Evolutionary conservation across 2,888 invertebrate genomes (phyloP), one percentile per base, ranked within the genome.

Genomic region (Megastigmus dorsalis): DNA sequence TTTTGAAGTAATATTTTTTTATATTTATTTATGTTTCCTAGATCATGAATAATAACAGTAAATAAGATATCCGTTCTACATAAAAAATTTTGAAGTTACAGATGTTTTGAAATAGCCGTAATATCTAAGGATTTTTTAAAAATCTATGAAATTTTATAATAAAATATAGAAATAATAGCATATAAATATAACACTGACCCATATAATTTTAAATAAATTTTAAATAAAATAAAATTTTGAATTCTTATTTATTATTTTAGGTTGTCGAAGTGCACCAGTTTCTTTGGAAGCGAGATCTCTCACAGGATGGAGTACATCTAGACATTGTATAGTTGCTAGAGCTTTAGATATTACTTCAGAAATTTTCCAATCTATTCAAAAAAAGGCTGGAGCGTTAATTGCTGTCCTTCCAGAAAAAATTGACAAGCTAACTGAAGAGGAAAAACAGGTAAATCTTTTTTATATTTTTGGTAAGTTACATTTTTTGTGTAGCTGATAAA

Each of bases 201-300:
- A 28, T 59, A 60, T 57, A 50, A 66, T 63, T 63, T n/a, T n/a
- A n/a, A n/a, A 54, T 33, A 79, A 33, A 18, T 41, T 20, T n/a
- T 41, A 1, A 7, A 15, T 6, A 4, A n/a, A n/a, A 45, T 33
- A 18, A 13, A n/a, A n/a, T n/a, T 48, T 59, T 48, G 15, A n/a
- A 15, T n/a, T 57, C 0, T 23, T 20, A 52, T 55, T 69, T 50
- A 59, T 65, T 65, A 66, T 66, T 20, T 28, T 72, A 96, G 97
- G 97, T 79, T 96, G 96, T 85, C 93, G 97, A 78, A 94, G 93
- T 84, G 93, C 97, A 15, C 91, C 94, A 18, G 91, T 98, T 80
- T 97, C 96, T 81, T 89, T 97, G 80, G 97, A 98, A 89, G 97
- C 96, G 7, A 93, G 95, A 79, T 95, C 97, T 0, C 88, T 97